These are phyloP conservation scores for Ondatra zibethicus DNA, from an alignment of 2,113 vertebrate genomes.

Conservation along the genomic window DNA sequence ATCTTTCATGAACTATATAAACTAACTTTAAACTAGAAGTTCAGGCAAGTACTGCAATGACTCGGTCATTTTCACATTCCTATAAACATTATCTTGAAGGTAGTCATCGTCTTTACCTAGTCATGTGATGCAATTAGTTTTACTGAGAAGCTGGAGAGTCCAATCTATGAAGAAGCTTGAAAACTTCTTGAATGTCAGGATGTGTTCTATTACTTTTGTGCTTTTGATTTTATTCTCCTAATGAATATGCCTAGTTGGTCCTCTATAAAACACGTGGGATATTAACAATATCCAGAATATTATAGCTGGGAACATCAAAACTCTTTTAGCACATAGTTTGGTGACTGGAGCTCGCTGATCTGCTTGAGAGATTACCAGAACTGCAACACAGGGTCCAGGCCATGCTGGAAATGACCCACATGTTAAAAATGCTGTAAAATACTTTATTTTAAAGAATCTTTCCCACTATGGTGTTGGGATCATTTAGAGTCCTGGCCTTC, in stretches of 20 bases:
- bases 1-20: background rate
- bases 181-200: background rate
- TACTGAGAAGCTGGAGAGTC: background rate
- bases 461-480: background rate
- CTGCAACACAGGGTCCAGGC: background rate
- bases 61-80: accelerated
- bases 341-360: background rate
- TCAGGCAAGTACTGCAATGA: accelerated
- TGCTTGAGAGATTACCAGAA: background rate
- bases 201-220: accelerated
- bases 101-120: accelerated
- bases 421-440: background rate
- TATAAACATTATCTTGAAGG: background rate
- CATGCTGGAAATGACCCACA: background rate
- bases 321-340: background rate
- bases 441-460: background rate
- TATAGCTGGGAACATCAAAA: accelerated
- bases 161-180: background rate
- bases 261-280: background rate
- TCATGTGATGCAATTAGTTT: background rate
- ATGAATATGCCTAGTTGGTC: accelerated
- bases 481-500: too few relatives aligned
- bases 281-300: background rate
- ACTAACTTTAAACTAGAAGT: background rate
- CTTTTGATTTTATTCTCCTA: background rate